A percentile compares a stretch with the other conserved stretches of the same genome.
Conservation (phyloP, 2,888 invertebrate species). For the Hecatera dysodea region DNA sequence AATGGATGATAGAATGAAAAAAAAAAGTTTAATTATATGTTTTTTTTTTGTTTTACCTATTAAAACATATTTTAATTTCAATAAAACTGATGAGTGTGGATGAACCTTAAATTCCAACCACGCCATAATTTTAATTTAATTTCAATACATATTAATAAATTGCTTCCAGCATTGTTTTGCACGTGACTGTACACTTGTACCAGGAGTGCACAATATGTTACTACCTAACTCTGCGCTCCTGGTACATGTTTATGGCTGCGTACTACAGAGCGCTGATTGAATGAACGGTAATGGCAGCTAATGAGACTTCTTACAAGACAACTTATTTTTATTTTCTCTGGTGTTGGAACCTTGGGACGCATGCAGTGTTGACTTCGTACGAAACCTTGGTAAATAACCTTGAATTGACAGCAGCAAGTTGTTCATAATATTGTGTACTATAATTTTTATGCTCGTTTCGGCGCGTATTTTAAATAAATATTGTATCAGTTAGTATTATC, state of each 20-base stretch:
- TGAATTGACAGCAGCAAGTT: neutral
- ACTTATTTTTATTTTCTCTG: conserved; percentile 43
- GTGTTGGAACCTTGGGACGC: neutral
- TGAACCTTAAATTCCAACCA: no score
- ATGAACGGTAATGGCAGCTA: conserved; percentile 53
- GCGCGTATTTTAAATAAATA: neutral
- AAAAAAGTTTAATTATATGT: no score
- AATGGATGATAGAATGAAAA: no score
- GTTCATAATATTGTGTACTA: neutral
- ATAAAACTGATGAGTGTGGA: no score
- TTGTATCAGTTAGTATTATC: neutral
- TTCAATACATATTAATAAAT: conserved; percentile 21
- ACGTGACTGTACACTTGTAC: conserved; percentile 45
- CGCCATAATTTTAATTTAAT: no score
- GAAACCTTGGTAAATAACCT: neutral
- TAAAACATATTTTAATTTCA: no score
- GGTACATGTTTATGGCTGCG: conserved; percentile 31
- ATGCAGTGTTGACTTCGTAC: conserved; percentile 1
- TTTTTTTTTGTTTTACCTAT: no score
- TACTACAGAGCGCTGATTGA: conserved; percentile 52
- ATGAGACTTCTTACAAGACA: conserved; percentile 40
- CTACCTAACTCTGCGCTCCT: conserved; percentile 7
- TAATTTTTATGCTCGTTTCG: neutral
- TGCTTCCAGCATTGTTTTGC: neutral
- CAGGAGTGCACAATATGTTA: conserved; percentile 47